Evolutionary conservation across 2,797 vertebrate species (phyloP).

Genomic region (Mastacembelus armatus): DNA sequence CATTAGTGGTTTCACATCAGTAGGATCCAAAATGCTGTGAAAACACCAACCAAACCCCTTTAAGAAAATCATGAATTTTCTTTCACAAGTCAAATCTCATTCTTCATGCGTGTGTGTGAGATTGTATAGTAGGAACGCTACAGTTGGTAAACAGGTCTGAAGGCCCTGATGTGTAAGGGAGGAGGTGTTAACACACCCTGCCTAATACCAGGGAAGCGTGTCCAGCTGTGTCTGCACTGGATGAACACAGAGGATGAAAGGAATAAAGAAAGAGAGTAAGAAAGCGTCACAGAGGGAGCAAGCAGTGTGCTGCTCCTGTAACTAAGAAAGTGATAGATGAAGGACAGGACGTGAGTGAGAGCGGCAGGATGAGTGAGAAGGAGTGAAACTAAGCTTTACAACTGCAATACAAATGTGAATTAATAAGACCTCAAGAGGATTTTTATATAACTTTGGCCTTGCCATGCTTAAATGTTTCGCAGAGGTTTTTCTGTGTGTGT

Average conservation of each 20-base stretch:
- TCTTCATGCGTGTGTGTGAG: slow-evolving; percentile 10
- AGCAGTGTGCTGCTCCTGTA: not conserved
- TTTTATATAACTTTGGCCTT: slow-evolving; percentile 67
- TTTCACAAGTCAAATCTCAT: slow-evolving; percentile 8
- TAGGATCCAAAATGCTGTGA: slow-evolving; percentile 37
- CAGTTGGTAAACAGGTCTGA: slow-evolving; percentile 62
- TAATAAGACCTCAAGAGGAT: slow-evolving; percentile 77
- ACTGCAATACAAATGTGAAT: slow-evolving; percentile 75
- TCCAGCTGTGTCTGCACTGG: slow-evolving; percentile 38
- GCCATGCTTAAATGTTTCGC: slow-evolving; percentile 58
- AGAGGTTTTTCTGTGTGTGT: slow-evolving; percentile 33
- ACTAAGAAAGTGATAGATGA: slow-evolving; percentile 25
- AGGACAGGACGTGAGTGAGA: slow-evolving; percentile 1
- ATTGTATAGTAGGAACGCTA: slow-evolving; percentile 31
- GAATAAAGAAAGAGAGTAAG: not conserved
- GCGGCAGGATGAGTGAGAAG: slow-evolving; percentile 57
- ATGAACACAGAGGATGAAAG: slow-evolving; percentile 18
- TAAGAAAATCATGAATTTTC: slow-evolving; percentile 36
- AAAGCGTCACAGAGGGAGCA: slow-evolving; percentile 8
- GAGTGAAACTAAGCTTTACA: slow-evolving; percentile 62
- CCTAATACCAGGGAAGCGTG: slow-evolving; percentile 46
- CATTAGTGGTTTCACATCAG: slow-evolving; percentile 50
- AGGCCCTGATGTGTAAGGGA: slow-evolving; percentile 38
- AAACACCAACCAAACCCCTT: slow-evolving; percentile 26
- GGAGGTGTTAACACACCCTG: slow-evolving; percentile 66